Evolutionary conservation across 2,113 vertebrate genomes (phyloP), one percentile per base, ranked within the genome.

Genomic region (Hypocryptadius cinnamomeus): DNA sequence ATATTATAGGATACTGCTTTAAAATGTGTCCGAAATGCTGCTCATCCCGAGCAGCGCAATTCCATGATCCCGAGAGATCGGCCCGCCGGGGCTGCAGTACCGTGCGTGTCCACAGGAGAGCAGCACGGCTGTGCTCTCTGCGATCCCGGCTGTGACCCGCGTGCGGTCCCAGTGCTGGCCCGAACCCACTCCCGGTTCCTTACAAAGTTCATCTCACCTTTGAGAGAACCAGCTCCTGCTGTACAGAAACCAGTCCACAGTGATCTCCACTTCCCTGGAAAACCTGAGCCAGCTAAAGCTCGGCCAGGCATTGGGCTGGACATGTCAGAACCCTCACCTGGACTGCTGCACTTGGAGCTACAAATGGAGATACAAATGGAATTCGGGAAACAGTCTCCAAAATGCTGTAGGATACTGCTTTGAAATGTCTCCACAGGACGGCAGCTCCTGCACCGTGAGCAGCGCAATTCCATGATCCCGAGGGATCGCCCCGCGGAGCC

Each of bases 111-210:
- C 69, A 40, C 28, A 19, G 16, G 51, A 56, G 51, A 53, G 70
- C 70, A n/a, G 50, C 68, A 23, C 44, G n/a, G n/a, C n/a, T n/a
- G n/a, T n/a, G n/a, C n/a, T n/a, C n/a, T n/a, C 70, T 14, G 9
- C 16, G 3, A 50, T 2, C 4, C 23, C 13, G 23, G 13, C 70
- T 1, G 22, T 0, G 39, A 5, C 6, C 37, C 35, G 37, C 30
- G 0, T 0, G 10, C 48, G 1, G 6, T 11, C 9, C 48, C 31
- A 0, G 4, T 1, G 8, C 60, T 1, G 33, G 13, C 63, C 63
- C 53, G 5, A 18, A 27, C 0, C 42, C 51, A 0, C 5, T 21
- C 63, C 42, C 8, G 13, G 1, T 2, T 12, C 3, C 3, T 6
- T 0, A 11, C 13, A 9, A 5, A 9, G 18, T 2, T 28, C 37